Conservation (phyloP, 2,888 invertebrate species). For the Morpho helenor region DNA sequence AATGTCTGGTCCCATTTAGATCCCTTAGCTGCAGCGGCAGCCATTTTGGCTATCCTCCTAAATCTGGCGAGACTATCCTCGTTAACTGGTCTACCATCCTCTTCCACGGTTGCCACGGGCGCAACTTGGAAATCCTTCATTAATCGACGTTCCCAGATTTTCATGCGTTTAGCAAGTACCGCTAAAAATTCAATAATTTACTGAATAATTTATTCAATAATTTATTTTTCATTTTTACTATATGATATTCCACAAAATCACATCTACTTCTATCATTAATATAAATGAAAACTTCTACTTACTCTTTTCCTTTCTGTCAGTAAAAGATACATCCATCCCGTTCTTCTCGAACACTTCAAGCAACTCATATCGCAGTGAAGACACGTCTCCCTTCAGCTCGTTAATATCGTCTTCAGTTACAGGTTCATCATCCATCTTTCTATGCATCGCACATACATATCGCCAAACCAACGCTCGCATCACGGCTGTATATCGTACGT, state of each 20-base stretch:
- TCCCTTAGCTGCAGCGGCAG: conserved; percentile 83
- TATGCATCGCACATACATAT: conserved; percentile 92
- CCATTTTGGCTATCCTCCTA: conserved; percentile 86
- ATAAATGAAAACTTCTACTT: conserved; percentile 32
- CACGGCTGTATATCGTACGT: conserved; percentile 87
- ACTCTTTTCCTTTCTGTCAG: conserved; percentile 87
- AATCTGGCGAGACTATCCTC: conserved; percentile 84
- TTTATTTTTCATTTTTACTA: no score
- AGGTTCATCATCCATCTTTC: conserved; percentile 88
- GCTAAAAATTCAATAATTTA: conserved; percentile 57
- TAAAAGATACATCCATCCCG: conserved; percentile 90
- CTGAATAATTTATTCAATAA: no score
- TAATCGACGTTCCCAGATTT: conserved; percentile 91
- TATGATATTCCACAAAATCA: no score
- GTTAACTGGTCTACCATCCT: conserved; percentile 61
- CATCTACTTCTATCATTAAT: no score
- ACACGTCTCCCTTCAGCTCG: conserved; percentile 96
- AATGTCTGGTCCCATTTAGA: conserved; percentile 88
- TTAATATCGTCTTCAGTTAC: conserved; percentile 96
- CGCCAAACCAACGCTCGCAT: conserved; percentile 96
- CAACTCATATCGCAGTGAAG: conserved; percentile 94
- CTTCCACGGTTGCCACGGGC: conserved; percentile 82
- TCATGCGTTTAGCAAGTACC: conserved; percentile 87
- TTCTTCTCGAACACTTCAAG: conserved; percentile 93
- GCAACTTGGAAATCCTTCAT: conserved; percentile 94